Percentiles rank a stretch among this genome's conserved stretches.
phyloP scores from a whole-genome alignment of 1,140 invertebrate species.

The Conopomorpha cramerella region DNA sequence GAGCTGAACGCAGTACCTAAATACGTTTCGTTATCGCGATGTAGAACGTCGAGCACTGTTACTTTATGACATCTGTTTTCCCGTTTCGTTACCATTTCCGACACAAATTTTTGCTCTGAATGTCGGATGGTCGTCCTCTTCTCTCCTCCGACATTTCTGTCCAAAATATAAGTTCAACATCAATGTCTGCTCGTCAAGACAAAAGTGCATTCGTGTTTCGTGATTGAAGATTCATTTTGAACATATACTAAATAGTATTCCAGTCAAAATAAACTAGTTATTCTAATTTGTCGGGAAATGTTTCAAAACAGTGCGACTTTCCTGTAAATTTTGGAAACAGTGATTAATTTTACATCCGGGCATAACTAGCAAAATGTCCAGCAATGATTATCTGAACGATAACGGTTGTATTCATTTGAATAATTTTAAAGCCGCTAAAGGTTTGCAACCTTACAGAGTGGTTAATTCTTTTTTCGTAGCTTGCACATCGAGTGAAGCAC shows the following conservation, averaged over 20 bases:
- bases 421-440: constrained; percentile 77
- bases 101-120: not conserved
- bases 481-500: constrained; percentile 70
- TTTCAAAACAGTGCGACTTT: constrained; percentile 5
- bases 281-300: not conserved
- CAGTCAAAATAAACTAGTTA: no score
- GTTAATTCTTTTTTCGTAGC: constrained; percentile 78
- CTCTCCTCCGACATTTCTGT: no score
- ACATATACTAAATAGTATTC: no score
- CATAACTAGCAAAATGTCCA: constrained; percentile 18
- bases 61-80: no score
- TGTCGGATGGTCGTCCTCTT: not conserved
- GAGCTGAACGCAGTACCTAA: no score
- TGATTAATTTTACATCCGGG: constrained; percentile 10
- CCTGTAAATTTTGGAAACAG: constrained; percentile 9
- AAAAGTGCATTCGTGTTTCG: no score
- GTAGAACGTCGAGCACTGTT: no score
- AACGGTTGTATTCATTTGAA: constrained; percentile 77
- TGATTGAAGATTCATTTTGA: not conserved
- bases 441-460: constrained; percentile 74
- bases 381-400: constrained; percentile 65
- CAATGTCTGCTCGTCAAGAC: no score
- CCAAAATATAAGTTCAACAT: no score
- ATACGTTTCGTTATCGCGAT: no score
- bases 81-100: not conserved